phyloP scores from a whole-genome alignment of 2,113 vertebrate species.

The Lethenteron camtschaticum region DNA sequence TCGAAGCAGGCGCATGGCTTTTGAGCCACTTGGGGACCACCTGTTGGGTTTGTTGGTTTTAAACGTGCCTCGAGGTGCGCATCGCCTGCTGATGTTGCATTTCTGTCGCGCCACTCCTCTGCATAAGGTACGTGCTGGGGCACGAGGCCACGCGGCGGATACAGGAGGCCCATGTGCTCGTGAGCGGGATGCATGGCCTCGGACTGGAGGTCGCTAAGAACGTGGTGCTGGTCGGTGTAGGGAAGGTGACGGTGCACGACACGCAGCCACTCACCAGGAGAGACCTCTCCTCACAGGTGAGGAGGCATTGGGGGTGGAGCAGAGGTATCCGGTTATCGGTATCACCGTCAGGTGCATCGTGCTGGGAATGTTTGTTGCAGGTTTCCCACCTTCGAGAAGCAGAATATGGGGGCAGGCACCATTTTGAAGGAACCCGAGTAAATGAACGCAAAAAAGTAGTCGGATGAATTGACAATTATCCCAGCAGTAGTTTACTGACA shows the following conservation, averaged over 20 bases:
- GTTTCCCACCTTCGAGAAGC: background rate
- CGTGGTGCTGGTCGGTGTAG: conserved; percentile 45
- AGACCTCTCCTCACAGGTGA: conserved; percentile 50
- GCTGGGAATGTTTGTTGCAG: background rate
- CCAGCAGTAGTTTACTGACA: no score
- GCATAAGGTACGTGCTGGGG: conserved; percentile 44
- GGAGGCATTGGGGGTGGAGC: background rate
- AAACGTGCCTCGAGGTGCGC: no score
- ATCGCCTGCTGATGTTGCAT: no score
- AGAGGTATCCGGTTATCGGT: background rate
- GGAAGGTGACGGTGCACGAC: conserved; percentile 51
- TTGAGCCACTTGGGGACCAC: no score
- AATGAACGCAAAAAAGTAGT: background rate
- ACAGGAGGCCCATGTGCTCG: conserved; percentile 26
- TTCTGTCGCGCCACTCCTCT: no score
- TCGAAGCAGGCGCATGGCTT: no score
- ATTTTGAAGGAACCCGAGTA: background rate
- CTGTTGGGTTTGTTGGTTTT: no score
- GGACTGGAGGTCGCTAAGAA: conserved; percentile 65
- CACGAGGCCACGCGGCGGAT: conserved; percentile 32
- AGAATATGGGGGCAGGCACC: background rate
- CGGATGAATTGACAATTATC: background rate
- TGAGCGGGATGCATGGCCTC: conserved; percentile 48
- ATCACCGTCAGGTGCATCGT: no score
- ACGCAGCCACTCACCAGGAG: conserved; percentile 17